Evolutionary conservation across 2,888 invertebrate genomes (phyloP).

Genomic region (Leptarthrus brevirostris): DNA sequence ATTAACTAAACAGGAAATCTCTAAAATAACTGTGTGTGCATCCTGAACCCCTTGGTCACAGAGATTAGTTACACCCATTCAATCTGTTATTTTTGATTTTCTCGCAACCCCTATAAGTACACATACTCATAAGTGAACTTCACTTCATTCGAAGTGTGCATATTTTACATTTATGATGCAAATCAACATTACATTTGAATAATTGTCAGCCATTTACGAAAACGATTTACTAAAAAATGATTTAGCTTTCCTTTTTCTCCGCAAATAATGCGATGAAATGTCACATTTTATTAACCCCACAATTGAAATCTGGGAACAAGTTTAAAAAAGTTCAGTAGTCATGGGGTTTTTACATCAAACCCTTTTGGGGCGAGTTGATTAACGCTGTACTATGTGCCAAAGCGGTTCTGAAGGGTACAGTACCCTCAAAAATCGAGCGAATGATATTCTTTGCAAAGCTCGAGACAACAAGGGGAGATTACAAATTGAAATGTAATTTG

Average conservation of each 20-base stretch:
- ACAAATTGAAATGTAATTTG: constrained; percentile 58
- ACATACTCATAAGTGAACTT: too few species aligned
- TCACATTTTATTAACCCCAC: constrained; percentile 11
- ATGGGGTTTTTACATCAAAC: background rate
- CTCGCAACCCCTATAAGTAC: background rate
- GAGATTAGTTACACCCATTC: constrained; percentile 21
- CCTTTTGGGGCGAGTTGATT: background rate
- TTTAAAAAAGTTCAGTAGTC: too few species aligned
- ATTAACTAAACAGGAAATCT: too few species aligned
- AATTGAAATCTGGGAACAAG: too few species aligned
- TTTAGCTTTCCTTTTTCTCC: too few species aligned
- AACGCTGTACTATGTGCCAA: constrained; percentile 9
- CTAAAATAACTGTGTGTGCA: too few species aligned
- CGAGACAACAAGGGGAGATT: constrained; percentile 54
- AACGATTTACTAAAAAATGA: background rate
- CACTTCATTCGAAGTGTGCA: too few species aligned
- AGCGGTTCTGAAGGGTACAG: background rate
- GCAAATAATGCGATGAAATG: background rate
- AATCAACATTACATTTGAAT: too few species aligned
- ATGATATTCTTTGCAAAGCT: background rate
- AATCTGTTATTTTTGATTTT: constrained; percentile 1
- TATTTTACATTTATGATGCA: too few species aligned
- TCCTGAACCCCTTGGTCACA: too few species aligned
- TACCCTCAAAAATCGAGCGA: background rate
- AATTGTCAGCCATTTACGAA: background rate